Base-by-base conservation (phyloP, 2,113 vertebrate genomes). In the Sander lucioperca region DNA sequence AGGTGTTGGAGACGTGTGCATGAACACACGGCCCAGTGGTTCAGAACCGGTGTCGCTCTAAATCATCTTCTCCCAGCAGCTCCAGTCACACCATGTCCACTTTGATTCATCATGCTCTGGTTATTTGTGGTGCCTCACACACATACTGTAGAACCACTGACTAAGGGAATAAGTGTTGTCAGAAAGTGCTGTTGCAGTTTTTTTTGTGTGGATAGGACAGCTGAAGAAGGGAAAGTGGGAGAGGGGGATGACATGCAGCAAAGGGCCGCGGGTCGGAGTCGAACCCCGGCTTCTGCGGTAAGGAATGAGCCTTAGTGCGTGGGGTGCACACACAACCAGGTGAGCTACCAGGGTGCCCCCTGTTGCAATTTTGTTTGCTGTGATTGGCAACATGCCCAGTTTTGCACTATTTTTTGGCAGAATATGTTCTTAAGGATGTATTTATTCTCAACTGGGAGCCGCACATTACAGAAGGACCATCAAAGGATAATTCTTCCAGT, bases 51-150 rank as follows among this genome's bases (percentile, higher is more conserved):
- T 51, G 39, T 61, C 9, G 3, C 23, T 63, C 14, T 54, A 27
- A 71, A 77, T 85, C 30, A 30, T 56, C 39, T 39, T 62, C 75
- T 53, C 33, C 48, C 19, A 76, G 50, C 11, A 54, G 66, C 50
- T 33, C 67, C 68, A 77, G 2, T 58, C 70, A 64, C 11, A 45
- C 18, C 45, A 5, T 43, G n/a, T 66, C 54, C 33, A 66, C 27
- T 68, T 63, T 76, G 5, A 54, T 61, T 71, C 39, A 67, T 74
- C 61, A 59, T 51, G 54, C 33, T 68, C 13, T 33, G 14, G 0
- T 66, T 65, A 0, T 62, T 65, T 54, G 61, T 71, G 54, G 47
- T 67, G 82, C 30, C 13, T 70, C 21, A 33, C 36, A 51, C 57
- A 78, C 62, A 54, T 33, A 33, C 33, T 6, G 33, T 8, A 70